Percentiles rank a stretch among this genome's conserved stretches.
Conservation (phyloP, 2,797 vertebrate genomes). For the Limosa lapponica region DNA sequence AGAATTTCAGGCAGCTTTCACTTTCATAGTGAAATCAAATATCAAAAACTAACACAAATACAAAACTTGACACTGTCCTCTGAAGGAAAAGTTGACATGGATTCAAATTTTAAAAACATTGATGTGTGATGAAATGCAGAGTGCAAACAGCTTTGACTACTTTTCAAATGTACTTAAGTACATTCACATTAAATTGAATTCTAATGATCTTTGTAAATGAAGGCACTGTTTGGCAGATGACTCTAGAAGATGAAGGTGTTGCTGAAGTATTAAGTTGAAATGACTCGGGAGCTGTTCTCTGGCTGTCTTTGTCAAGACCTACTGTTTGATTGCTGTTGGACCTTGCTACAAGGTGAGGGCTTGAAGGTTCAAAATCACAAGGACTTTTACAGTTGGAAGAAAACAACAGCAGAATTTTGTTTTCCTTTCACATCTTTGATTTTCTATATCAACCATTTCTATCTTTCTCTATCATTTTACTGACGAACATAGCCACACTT, state of each 20-base stretch:
- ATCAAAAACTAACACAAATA: neutral
- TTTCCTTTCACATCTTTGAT: neutral
- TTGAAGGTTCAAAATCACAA: neutral
- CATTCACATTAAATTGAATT: neutral
- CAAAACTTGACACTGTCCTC: neutral
- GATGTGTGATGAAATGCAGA: neutral
- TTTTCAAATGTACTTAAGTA: neutral
- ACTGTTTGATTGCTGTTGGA: neutral
- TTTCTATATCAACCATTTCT: neutral
- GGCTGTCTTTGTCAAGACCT: neutral
- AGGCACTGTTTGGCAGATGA: neutral
- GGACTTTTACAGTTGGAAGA: neutral
- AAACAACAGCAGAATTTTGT: neutral
- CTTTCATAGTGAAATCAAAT: neutral
- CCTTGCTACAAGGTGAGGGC: accelerated
- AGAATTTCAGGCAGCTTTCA: neutral
- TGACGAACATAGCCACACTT: neutral
- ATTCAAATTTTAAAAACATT: neutral
- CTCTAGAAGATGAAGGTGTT: neutral
- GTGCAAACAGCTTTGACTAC: neutral
- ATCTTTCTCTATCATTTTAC: neutral
- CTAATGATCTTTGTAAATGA: neutral
- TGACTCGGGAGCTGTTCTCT: neutral
- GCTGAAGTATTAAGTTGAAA: neutral
- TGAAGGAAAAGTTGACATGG: neutral